phyloP scores from a whole-genome alignment of 2,888 invertebrate species.

The Villa cingulata region DNA sequence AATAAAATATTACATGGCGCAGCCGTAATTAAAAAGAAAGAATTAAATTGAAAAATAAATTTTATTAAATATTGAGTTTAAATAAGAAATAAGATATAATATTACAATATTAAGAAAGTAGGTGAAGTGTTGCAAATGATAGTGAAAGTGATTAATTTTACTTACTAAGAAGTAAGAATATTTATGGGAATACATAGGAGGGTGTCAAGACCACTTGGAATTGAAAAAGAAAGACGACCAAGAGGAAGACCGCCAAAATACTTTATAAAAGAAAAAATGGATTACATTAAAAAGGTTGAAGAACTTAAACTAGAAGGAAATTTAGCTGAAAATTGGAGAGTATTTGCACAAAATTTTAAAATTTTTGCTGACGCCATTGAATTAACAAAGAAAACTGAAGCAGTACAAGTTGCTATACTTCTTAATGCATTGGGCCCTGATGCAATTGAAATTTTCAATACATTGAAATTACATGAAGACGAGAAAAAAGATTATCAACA shows the following conservation, averaged over 20 bases:
- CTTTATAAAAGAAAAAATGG: conserved; percentile 6
- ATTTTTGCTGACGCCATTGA: conserved; percentile 18
- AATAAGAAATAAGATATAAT: no score
- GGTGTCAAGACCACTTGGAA: no score
- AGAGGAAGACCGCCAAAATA: conserved; percentile 11
- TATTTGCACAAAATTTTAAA: conserved; percentile 17
- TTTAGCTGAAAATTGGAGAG: conserved; percentile 20
- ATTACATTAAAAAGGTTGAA: conserved; percentile 9
- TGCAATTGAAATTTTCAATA: conserved; percentile 19
- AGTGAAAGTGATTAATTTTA: no score
- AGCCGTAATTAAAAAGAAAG: no score
- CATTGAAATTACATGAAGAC: conserved; percentile 12
- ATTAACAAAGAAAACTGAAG: conserved; percentile 13
- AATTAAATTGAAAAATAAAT: no score
- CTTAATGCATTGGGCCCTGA: conserved; percentile 19
- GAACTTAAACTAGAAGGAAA: conserved; percentile 12
- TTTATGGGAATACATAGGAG: no score
- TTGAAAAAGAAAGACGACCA: no score
- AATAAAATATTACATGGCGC: no score
- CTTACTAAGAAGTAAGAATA: no score
- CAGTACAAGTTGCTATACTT: conserved; percentile 17
- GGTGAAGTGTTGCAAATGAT: no score
- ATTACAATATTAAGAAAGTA: no score
- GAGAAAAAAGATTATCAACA: conserved; percentile 11
- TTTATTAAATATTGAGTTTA: no score